These are phyloP conservation scores for Oconnorella tubifera DNA, from an alignment of 2,888 invertebrate genomes.

Conservation along the genomic window DNA sequence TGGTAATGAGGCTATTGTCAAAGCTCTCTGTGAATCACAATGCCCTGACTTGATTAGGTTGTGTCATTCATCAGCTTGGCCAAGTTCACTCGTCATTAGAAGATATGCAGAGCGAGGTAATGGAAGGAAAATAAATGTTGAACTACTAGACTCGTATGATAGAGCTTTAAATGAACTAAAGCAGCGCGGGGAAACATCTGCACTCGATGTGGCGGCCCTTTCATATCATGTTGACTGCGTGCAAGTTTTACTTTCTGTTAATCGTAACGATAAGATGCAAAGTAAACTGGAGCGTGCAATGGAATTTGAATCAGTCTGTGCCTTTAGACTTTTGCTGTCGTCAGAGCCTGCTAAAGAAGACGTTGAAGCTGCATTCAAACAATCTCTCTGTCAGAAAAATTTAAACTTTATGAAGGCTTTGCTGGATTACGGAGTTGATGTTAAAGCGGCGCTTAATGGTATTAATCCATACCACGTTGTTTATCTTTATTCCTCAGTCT, in stretches of 20 bases:
- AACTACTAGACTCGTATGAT: background rate
- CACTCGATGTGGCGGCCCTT: constrained; percentile 45
- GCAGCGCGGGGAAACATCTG: constrained; percentile 18
- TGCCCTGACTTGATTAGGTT: background rate
- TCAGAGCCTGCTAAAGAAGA: constrained; percentile 33
- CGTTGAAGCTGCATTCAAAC: constrained; percentile 42
- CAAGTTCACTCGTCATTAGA: background rate
- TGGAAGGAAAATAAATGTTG: background rate
- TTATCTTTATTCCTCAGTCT: constrained; percentile 42
- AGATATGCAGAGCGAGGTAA: background rate
- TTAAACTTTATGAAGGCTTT: constrained; percentile 44
- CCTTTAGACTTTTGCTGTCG: constrained; percentile 41
- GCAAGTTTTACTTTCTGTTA: constrained; percentile 39
- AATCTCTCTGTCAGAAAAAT: constrained; percentile 41
- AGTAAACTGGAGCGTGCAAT: constrained; percentile 41
- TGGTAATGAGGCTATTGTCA: background rate
- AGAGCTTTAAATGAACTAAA: background rate
- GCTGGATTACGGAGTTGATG: constrained; percentile 37
- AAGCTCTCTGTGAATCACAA: background rate
- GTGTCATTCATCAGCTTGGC: background rate
- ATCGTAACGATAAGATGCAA: constrained; percentile 15
- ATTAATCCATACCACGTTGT: constrained; percentile 49
- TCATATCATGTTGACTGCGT: constrained; percentile 42
- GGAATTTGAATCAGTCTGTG: constrained; percentile 41
- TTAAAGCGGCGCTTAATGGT: constrained; percentile 40